A percentile compares a stretch with the other conserved stretches of the same genome.
These are phyloP conservation scores for Xanthorhoe designata DNA, from an alignment of 2,888 invertebrate genomes.

Conservation along the genomic window DNA sequence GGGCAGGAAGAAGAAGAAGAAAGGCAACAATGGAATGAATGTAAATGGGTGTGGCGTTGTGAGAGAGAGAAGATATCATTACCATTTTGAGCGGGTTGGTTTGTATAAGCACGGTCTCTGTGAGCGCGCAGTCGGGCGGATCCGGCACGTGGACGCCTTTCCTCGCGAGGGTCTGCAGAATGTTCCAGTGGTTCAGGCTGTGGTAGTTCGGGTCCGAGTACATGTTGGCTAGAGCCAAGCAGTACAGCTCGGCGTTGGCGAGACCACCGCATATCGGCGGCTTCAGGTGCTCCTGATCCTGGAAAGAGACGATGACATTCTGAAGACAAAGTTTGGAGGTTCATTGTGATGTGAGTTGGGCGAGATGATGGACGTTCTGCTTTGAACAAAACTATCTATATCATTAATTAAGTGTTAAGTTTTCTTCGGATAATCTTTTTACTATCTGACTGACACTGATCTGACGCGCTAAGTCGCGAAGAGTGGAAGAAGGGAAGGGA, in stretches of 20 bases:
- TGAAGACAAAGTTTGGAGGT: neutral
- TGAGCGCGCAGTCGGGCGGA: conserved; percentile 94
- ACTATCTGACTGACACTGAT: too few relatives aligned
- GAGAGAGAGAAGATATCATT: conserved; percentile 39
- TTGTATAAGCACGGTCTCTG: conserved; percentile 98
- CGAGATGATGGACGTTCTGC: neutral
- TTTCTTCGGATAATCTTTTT: too few relatives aligned
- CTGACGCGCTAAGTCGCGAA: too few relatives aligned
- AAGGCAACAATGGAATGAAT: too few relatives aligned
- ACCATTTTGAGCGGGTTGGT: conserved; percentile 98
- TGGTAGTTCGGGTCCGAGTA: conserved; percentile 98
- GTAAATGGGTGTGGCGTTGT: too few relatives aligned
- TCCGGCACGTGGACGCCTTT: conserved; percentile 95
- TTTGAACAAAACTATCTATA: neutral
- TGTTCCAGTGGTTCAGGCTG: conserved; percentile 97
- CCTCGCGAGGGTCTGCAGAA: conserved; percentile 95
- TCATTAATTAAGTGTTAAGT: too few relatives aligned
- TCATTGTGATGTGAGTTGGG: neutral
- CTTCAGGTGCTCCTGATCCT: conserved; percentile 97
- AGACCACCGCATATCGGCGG: conserved; percentile 96
- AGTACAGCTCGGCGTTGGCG: conserved; percentile 97
- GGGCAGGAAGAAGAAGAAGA: too few relatives aligned
- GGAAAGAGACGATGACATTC: conserved; percentile 53
- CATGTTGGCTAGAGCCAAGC: conserved; percentile 96
- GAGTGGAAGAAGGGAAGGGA: too few relatives aligned